Evolutionary conservation across 2,797 vertebrate genomes (phyloP), one percentile per base, ranked within the genome.

Genomic region (Coreius guichenoti): DNA sequence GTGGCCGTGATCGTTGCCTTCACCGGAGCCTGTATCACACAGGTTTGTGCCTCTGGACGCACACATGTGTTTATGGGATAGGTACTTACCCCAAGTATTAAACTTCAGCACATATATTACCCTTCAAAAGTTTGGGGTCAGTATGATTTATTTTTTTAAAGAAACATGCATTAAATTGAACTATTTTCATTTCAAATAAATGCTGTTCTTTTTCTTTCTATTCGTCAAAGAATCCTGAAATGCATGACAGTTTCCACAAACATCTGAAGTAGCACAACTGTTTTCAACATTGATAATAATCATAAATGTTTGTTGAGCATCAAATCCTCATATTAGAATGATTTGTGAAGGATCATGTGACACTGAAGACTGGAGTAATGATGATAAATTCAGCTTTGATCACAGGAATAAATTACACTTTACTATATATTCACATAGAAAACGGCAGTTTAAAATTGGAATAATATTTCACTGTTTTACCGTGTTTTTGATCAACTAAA

Each of bases 1-100:
- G 98, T 99, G 90, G 98, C 98, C 0, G 98, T 99, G 89, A 99
- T 99, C 0, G 98, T 99, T 91, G 98, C 98, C 79, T 99, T 99
- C 93, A 99, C 98, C 0, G 98, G 98, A 0, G 98, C 98, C 63
- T 99, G 98, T 90, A 97, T 99, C 91, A 99, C 98, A n/a, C 98
- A 99, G 97, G 89, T 90, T 29, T 67, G 77, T 47, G n/a, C 5
- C 31, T 83, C 69, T 73, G 19, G 12, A 3, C 5, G 63, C 6
- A 43, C n/a, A 21, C 17, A 23, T 8, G 5, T 29, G 58, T 29
- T n/a, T 29, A 14, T 26, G 58, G n/a, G 58, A 58, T n/a, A 29
- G n/a, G 8, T 36, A 26, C 23, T 39, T 39, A 39, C 36, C 36
- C 39, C 8, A 43, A 11, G 39, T 43, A 43, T 9, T 43, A 31